phyloP scores from a whole-genome alignment of 2,113 vertebrate genomes.

The Carettochelys insculpta region DNA sequence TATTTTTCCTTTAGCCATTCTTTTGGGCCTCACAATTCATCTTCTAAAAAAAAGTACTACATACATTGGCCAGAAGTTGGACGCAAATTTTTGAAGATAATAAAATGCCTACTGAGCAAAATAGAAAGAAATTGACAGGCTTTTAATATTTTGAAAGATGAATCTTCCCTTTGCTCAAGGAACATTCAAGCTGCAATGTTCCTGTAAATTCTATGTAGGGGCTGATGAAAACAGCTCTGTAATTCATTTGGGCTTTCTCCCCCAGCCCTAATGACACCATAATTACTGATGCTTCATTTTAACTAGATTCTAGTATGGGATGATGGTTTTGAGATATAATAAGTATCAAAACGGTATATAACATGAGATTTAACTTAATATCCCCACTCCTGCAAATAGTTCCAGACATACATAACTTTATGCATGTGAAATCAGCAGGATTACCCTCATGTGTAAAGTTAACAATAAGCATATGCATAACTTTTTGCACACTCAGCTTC shows the following conservation, averaged over 20 bases:
- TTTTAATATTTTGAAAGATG: not conserved
- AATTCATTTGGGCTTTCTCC: not conserved
- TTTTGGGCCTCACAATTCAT: not conserved
- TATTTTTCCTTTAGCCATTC: not conserved
- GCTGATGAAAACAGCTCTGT: not conserved
- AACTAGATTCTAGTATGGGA: not conserved
- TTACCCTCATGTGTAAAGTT: not conserved
- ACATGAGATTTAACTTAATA: not conserved
- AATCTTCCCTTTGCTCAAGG: not conserved
- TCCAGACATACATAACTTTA: not conserved
- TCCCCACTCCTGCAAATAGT: not conserved
- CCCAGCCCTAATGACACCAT: not conserved
- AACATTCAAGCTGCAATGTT: not conserved
- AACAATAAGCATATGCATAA: not conserved
- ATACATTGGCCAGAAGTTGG: not conserved
- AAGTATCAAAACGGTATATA: not conserved
- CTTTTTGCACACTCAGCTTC: not conserved
- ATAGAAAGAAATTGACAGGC: not conserved
- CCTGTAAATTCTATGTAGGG: not conserved
- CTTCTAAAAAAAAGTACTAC: constrained; percentile 4
- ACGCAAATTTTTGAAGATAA: not conserved
- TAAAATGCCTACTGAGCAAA: constrained; percentile 3
- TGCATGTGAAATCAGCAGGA: not conserved
- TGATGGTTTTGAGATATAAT: not conserved
- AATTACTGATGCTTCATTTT: not conserved